phyloP scores from a whole-genome alignment of 2,113 vertebrate species.

The Nesoenas mayeri region DNA sequence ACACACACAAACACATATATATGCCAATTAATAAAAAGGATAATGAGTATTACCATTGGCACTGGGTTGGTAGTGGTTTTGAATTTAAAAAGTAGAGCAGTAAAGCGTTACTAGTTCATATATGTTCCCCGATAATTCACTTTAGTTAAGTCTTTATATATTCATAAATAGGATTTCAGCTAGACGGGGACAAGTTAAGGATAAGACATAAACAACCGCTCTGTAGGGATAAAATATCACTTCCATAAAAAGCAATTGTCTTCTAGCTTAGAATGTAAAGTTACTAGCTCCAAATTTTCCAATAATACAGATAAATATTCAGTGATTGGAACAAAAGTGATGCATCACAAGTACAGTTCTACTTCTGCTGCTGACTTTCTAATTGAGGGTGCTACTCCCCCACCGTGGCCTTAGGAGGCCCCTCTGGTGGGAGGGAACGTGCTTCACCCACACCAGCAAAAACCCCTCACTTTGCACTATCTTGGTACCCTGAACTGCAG shows the following conservation, averaged over 20 bases:
- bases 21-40: not conserved
- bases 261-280: not conserved
- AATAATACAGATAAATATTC: not conserved
- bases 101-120: not conserved
- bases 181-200: not conserved
- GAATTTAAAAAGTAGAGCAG: not conserved
- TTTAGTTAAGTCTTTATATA: not conserved
- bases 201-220: not conserved
- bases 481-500: not conserved
- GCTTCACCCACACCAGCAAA: not conserved
- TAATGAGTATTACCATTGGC: not conserved
- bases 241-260: not conserved
- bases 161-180: not conserved
- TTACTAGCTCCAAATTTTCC: not conserved
- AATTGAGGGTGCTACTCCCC: not conserved
- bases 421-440: not conserved
- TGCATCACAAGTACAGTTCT: not conserved
- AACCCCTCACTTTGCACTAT: rapidly evolving
- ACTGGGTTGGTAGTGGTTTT: not conserved
- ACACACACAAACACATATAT: not conserved
- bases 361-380: not conserved
- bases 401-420: not conserved
- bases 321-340: not conserved
- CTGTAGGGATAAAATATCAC: not conserved
- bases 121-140: not conserved